Conservation (phyloP, 2,797 vertebrate species). For the Arremon aurantiirostris region DNA sequence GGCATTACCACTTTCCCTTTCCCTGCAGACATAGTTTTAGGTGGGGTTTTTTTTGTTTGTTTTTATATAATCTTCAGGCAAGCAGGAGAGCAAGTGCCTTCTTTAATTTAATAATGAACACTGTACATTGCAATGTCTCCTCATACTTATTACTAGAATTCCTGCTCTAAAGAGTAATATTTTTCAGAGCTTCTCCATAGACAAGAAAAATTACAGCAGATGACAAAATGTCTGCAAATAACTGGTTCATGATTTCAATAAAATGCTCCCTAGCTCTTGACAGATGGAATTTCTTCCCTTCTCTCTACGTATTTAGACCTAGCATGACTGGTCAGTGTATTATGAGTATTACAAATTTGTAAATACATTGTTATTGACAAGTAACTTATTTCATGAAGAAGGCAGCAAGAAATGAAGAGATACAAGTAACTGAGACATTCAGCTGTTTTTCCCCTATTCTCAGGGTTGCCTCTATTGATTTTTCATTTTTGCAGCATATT, state of each 20-base stretch:
- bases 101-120: slow-evolving; percentile 22
- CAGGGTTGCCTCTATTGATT: not conserved
- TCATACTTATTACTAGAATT: not conserved
- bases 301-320: not conserved
- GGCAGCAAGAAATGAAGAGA: not conserved
- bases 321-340: not conserved
- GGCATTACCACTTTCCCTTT: not conserved
- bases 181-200: not conserved
- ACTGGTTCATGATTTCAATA: not conserved
- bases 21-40: not conserved
- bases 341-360: not conserved
- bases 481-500: not conserved
- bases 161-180: not conserved
- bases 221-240: not conserved
- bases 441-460: not conserved
- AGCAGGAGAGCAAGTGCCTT: slow-evolving; percentile 57
- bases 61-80: not conserved
- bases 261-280: not conserved
- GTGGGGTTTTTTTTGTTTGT: not conserved
- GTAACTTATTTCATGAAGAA: not conserved
- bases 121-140: not conserved
- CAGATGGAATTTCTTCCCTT: not conserved
- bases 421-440: not conserved
- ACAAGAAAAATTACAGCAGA: not conserved
- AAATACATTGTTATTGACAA: not conserved